Percentiles rank a stretch among this genome's conserved stretches.
These are phyloP conservation scores for Drosophila falleni DNA, from an alignment of 2,888 invertebrate species.

Conservation along the genomic window DNA sequence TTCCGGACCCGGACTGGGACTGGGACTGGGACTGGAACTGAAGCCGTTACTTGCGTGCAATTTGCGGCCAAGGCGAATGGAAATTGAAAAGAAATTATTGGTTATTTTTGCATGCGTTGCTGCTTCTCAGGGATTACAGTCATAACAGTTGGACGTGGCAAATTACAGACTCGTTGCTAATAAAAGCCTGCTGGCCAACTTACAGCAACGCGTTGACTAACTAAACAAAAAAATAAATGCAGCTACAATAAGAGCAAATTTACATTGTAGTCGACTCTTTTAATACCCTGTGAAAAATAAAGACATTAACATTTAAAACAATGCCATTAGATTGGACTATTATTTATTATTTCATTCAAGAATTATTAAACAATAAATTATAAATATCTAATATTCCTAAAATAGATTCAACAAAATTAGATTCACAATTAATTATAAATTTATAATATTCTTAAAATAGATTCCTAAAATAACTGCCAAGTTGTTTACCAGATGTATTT, in stretches of 20 bases:
- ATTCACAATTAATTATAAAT: no score
- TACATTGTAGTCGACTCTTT: not conserved
- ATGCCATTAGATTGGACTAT: no score
- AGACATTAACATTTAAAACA: no score
- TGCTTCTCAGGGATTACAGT: constrained; percentile 56
- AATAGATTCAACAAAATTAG: no score
- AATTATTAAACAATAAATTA: no score
- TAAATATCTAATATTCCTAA: no score
- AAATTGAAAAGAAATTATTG: constrained; percentile 79
- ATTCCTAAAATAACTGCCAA: no score
- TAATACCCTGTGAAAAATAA: constrained; percentile 1
- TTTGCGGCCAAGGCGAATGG: constrained; percentile 62
- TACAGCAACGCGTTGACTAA: constrained; percentile 31
- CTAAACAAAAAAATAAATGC: constrained; percentile 25
- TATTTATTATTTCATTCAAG: no score
- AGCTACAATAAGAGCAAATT: not conserved
- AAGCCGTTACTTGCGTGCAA: constrained; percentile 61
- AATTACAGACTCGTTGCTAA: constrained; percentile 55
- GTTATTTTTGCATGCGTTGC: constrained; percentile 77
- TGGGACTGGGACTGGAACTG: not conserved
- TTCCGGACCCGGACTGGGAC: constrained; percentile 41
- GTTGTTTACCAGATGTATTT: no score
- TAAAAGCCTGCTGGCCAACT: constrained; percentile 38
- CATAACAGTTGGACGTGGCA: constrained; percentile 52
- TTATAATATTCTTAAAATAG: no score